phyloP scores from a whole-genome alignment of 2,888 invertebrate species.

The Agrotis clavis region DNA sequence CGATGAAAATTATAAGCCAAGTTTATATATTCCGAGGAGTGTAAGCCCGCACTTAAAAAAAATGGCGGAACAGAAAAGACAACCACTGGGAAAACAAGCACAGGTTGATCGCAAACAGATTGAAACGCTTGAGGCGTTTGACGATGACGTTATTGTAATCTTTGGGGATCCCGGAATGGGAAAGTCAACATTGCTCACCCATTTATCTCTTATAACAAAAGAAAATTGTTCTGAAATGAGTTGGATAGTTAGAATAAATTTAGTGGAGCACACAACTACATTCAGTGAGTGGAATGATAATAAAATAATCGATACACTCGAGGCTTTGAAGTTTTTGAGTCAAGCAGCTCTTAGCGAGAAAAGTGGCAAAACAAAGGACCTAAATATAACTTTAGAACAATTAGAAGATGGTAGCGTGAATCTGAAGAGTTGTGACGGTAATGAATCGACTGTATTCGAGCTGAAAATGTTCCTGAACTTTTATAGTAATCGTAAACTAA shows the following conservation, averaged over 20 bases:
- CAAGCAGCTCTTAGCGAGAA: conserved; percentile 6
- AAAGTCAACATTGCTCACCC: conserved; percentile 57
- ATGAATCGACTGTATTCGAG: conserved; percentile 19
- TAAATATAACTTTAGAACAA: conserved; percentile 4
- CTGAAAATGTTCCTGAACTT: conserved; percentile 45
- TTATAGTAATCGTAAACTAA: conserved; percentile 28
- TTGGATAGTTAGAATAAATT: conserved; percentile 55
- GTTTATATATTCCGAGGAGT: neutral
- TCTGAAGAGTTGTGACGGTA: conserved; percentile 1
- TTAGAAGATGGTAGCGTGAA: neutral
- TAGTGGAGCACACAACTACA: conserved; percentile 32
- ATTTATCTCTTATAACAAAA: conserved; percentile 46
- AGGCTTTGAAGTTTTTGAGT: conserved; percentile 26
- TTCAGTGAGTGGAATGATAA: conserved; percentile 39
- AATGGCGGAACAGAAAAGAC: neutral
- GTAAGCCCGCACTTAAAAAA: neutral
- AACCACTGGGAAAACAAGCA: neutral
- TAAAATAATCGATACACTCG: conserved; percentile 4
- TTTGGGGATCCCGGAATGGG: conserved; percentile 56
- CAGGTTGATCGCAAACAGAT: neutral
- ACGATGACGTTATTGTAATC: conserved; percentile 18
- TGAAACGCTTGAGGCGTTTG: neutral
- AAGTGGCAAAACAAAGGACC: neutral
- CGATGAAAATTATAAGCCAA: conserved; percentile 23
- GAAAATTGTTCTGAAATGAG: neutral